Evolutionary conservation across 2,888 invertebrate genomes (phyloP), one percentile per base, ranked within the genome.

Genomic region (Doris montereyensis): DNA sequence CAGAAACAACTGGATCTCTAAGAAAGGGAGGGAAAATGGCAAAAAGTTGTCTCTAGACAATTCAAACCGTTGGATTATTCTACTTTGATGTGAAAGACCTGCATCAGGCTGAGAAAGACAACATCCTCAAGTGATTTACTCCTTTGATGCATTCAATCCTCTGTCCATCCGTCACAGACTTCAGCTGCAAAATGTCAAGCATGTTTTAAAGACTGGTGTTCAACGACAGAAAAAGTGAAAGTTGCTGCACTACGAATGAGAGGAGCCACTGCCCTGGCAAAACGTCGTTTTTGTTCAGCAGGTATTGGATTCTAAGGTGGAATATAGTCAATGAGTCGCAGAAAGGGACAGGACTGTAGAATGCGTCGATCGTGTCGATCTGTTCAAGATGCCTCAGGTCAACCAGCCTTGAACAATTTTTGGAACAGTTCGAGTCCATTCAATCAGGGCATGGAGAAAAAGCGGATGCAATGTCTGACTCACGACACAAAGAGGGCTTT

Each of bases 111-210:
- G 62, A 8, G 21, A 62, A 62, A 62, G 62, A 62, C 21, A 5
- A 21, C 21, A 62, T 62, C 8, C 21, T 62, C n/a, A 62, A 62
- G 21, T 5, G n/a, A 5, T n/a, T 24, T 5, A 13, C 62, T 4
- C n/a, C n/a, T n/a, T n/a, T n/a, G n/a, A n/a, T 21, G 13, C 10
- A 62, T 21, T 5, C 62, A n/a, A 13, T 13, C 62, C 21, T 5
- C 62, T n/a, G 62, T 62, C 62, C 13, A n/a, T n/a, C n/a, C n/a
- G n/a, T n/a, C n/a, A n/a, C n/a, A n/a, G n/a, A n/a, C n/a, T n/a
- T n/a, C n/a, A n/a, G n/a, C 62, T 62, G 5, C 62, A 62, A 62
- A 62, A 62, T 62, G 62, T 62, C n/a, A 13, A 62, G 5, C 62
- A 62, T 62, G 62, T 62, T 5, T 24, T 62, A 4, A 8, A 21